Evolutionary conservation across 2,797 vertebrate species (phyloP), one percentile per base, ranked within the genome.

Genomic region (Mormyrus proboscirostris): DNA sequence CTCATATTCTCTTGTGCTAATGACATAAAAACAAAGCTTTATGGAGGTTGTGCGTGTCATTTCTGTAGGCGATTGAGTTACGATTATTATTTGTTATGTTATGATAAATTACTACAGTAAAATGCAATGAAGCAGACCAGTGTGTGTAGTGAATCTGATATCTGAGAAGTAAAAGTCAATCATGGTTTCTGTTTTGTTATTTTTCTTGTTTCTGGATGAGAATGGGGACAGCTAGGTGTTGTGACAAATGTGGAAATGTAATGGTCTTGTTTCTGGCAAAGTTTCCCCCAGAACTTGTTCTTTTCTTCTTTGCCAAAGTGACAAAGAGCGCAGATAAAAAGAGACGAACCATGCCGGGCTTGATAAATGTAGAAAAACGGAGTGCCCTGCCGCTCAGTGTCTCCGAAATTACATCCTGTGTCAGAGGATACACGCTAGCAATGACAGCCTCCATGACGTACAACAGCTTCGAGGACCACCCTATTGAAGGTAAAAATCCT

Each of bases 381-480:
- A 95, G 93, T 5, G 94, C 95, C 0, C 93, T 99, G 91, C 98
- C 98, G 12, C 98, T 99, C 93, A 96, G 96, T 0, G 91, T 96
- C 0, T 98, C 97, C 0, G 97, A 99, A 85, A 97, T 99, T 94
- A 98, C 97, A 3, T 97, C 97, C 86, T 99, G 97, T 0, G 97
- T 99, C 93, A 96, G 97, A 0, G 98, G 98, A 88, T 99, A 99
- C 0, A 97, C 98, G 53, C 94, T 98, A 22, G 98, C 97, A 65
- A 96, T 99, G 95, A 98, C 97, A 0, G 98, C 98, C 29, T 97
- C 97, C 6, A 96, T 99, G 93, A 98, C 97, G 88, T 99, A 99
- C 86, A 95, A 96, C 94, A 99, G 98, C 92, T 96, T 98, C 0
- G 97, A 98, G 88, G 94, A 95, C 82, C 97, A 98, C 89, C 95